Evolutionary conservation across 2,113 vertebrate genomes (phyloP).

Genomic region (Channa maculata): DNA sequence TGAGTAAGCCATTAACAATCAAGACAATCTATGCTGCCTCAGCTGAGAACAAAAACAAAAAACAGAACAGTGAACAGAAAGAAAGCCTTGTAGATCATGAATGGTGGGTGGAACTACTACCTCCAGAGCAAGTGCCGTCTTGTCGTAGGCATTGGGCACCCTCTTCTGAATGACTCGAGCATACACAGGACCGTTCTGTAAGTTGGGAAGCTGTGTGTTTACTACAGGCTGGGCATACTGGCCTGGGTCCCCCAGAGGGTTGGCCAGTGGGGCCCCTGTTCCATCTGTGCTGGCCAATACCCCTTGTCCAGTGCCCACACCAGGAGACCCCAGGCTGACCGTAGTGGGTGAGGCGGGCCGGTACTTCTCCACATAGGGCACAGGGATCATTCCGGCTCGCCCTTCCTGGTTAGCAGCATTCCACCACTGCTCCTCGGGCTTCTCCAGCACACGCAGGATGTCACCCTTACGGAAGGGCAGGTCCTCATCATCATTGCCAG

Average conservation of each 20-base stretch:
- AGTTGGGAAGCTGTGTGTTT: constrained; percentile 94
- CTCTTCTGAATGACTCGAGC: constrained; percentile 98
- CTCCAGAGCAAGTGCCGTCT: constrained; percentile 98
- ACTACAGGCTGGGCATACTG: constrained; percentile 94
- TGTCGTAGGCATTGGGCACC: constrained; percentile 99
- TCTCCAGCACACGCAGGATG: constrained; percentile 94
- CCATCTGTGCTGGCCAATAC: constrained; percentile 87
- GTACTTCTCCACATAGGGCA: constrained; percentile 97
- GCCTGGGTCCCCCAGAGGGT: constrained; percentile 91
- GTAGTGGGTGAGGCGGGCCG: constrained; percentile 89
- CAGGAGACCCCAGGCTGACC: constrained; percentile 8
- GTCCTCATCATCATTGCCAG: constrained; percentile 97
- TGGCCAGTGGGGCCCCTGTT: constrained; percentile 79
- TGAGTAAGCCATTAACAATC: constrained; percentile 59
- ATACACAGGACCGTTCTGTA: constrained; percentile 97
- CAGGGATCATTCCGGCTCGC: constrained; percentile 96
- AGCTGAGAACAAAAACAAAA: constrained; percentile 17
- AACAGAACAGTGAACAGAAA: constrained; percentile 14
- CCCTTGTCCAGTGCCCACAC: constrained; percentile 28
- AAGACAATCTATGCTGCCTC: constrained; percentile 44
- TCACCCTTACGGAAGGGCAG: constrained; percentile 97
- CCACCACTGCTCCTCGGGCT: constrained; percentile 99
- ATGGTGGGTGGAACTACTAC: constrained; percentile 77
- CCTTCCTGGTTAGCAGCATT: constrained; percentile 94
- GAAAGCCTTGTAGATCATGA: constrained; percentile 3